These are phyloP conservation scores for Seriola rivoliana DNA, from an alignment of 2,113 vertebrate species.

Conservation along the genomic window DNA sequence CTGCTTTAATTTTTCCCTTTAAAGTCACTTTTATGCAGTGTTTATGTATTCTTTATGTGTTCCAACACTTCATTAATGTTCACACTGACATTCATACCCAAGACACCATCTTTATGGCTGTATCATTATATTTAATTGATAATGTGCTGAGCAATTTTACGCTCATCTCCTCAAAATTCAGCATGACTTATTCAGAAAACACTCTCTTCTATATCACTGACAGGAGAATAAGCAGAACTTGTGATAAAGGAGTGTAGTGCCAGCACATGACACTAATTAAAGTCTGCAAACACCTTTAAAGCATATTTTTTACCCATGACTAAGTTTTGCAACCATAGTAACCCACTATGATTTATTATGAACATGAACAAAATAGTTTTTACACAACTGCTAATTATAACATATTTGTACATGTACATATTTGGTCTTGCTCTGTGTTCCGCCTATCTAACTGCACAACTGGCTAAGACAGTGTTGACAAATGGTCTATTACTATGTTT, in stretches of 20 bases:
- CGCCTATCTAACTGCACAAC: neutral
- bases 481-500: neutral
- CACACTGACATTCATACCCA: neutral
- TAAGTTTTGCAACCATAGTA: neutral
- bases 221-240: neutral
- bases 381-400: neutral
- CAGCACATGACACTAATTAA: neutral
- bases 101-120: neutral
- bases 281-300: neutral
- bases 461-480: neutral
- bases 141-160: neutral
- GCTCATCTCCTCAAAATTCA: neutral
- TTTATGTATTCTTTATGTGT: neutral
- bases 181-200: neutral
- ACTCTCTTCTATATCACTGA: neutral
- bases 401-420: neutral
- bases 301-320: neutral
- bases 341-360: neutral
- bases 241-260: neutral
- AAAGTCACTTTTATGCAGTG: neutral
- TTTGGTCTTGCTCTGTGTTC: neutral
- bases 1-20: neutral
- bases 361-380: neutral
- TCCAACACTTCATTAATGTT: neutral
- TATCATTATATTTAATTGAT: neutral